These are phyloP conservation scores for Asbolus verrucosus DNA, from an alignment of 1,140 invertebrate genomes.

Conservation along the genomic window DNA sequence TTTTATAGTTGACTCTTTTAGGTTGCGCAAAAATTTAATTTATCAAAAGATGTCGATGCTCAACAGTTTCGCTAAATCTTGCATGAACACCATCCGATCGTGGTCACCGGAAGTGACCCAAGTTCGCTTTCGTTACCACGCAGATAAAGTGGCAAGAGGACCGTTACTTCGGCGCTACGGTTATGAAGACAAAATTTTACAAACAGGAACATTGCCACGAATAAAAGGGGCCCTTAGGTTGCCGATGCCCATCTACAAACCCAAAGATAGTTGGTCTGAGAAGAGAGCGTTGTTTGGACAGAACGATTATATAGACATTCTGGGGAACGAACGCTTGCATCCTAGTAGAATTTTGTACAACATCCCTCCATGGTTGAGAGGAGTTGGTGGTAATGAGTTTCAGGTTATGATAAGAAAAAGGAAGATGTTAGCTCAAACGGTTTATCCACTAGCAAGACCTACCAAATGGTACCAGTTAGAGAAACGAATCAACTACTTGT, in stretches of 20 bases:
- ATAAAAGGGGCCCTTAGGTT: conserved; percentile 66
- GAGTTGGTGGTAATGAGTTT: conserved; percentile 89
- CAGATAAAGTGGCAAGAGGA: conserved; percentile 73
- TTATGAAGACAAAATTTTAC: conserved; percentile 76
- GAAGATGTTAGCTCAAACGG: conserved; percentile 72
- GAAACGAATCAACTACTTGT: conserved; percentile 80
- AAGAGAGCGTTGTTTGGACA: conserved; percentile 90
- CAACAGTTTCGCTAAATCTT: too few species aligned
- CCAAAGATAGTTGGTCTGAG: conserved; percentile 79
- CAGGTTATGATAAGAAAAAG: conserved; percentile 82
- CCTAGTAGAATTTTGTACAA: conserved; percentile 86
- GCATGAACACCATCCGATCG: too few species aligned
- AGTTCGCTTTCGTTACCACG: conserved; percentile 74
- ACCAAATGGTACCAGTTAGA: conserved; percentile 81
- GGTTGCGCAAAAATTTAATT: too few species aligned
- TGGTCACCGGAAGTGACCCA: conserved; percentile 65
- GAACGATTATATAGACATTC: conserved; percentile 97
- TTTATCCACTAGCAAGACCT: conserved; percentile 73
- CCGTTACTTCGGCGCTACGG: conserved; percentile 76
- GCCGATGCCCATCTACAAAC: conserved; percentile 79
- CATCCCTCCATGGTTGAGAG: conserved; percentile 88
- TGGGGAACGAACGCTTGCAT: conserved; percentile 85
- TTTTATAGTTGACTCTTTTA: too few species aligned
- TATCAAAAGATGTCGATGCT: too few species aligned
- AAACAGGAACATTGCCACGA: conserved; percentile 77